Evolutionary conservation across 2,797 vertebrate genomes (phyloP).

Genomic region (Aplochiton taeniatus): DNA sequence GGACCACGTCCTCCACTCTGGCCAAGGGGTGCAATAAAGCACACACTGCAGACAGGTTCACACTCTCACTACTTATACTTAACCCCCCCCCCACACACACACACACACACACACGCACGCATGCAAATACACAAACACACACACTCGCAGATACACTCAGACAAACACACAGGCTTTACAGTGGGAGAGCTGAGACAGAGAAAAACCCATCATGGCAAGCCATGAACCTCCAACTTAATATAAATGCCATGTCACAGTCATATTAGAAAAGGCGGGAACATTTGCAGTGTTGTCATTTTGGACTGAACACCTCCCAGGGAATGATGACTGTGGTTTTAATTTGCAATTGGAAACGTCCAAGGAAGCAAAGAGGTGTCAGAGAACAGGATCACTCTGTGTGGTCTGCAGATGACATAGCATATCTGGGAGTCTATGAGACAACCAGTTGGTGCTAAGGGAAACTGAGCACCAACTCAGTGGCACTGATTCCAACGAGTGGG

Average conservation of each 20-base stretch:
- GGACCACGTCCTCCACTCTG: constrained; percentile 52
- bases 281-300: not conserved
- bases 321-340: constrained; percentile 21
- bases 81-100: not conserved
- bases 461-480: too few relatives aligned
- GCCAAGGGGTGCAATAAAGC: constrained; percentile 60
- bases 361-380: not conserved
- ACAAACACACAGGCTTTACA: not conserved
- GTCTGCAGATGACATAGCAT: not conserved
- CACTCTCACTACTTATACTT: constrained; percentile 7
- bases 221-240: constrained; percentile 29
- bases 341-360: not conserved
- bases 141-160: constrained; percentile 2
- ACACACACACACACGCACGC: not conserved
- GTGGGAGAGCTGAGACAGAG: constrained; percentile 16
- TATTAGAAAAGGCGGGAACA: constrained; percentile 17
- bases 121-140: not conserved
- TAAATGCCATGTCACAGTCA: constrained; percentile 34
- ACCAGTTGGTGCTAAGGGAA: constrained; percentile 6
- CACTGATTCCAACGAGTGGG: constrained; percentile 11
- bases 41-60: constrained; percentile 43
- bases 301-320: constrained; percentile 16
- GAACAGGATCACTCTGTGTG: not conserved
- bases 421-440: not conserved
- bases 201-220: constrained; percentile 22